A percentile compares a stretch with the other conserved stretches of the same genome.
phyloP scores from a whole-genome alignment of 2,797 vertebrate genomes.

The Sebastiscus albofasciatus region DNA sequence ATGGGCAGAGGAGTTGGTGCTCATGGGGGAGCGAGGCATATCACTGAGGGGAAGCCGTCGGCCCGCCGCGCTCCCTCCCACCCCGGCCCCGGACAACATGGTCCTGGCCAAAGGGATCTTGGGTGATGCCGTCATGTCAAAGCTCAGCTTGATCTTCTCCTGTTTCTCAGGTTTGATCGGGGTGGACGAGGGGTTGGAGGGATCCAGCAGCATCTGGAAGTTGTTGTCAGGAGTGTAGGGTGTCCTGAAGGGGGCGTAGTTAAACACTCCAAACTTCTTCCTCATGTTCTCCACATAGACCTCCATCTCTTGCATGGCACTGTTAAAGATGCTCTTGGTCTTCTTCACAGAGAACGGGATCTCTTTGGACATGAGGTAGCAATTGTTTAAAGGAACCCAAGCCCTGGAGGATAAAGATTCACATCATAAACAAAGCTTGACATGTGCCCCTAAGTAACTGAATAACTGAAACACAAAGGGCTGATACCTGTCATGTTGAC shows the following conservation, averaged over 20 bases:
- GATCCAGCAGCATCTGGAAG: slow-evolving; percentile 97
- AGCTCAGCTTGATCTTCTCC: slow-evolving; percentile 97
- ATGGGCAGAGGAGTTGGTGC: slow-evolving; percentile 95
- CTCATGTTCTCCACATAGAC: slow-evolving; percentile 98
- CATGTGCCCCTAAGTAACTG: neutral
- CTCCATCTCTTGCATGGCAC: slow-evolving; percentile 99
- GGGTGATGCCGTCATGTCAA: slow-evolving; percentile 95
- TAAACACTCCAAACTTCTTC: slow-evolving; percentile 96
- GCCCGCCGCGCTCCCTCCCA: slow-evolving; percentile 57
- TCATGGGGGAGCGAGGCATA: slow-evolving; percentile 94
- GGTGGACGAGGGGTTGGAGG: slow-evolving; percentile 90
- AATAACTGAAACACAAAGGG: neutral
- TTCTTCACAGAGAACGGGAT: slow-evolving; percentile 99
- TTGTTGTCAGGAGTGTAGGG: slow-evolving; percentile 97
- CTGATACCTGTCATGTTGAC: slow-evolving; percentile 95
- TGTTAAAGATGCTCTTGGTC: slow-evolving; percentile 99
- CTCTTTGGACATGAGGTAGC: slow-evolving; percentile 99
- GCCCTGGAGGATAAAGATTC: slow-evolving; percentile 83
- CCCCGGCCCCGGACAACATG: slow-evolving; percentile 70
- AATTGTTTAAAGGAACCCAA: slow-evolving; percentile 99
- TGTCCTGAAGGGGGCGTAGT: slow-evolving; percentile 97
- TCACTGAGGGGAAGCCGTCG: slow-evolving; percentile 88
- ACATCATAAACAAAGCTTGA: slow-evolving; percentile 2
- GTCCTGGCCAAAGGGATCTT: slow-evolving; percentile 92
- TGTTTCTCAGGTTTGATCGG: slow-evolving; percentile 92